Evolutionary conservation across 2,797 vertebrate genomes (phyloP).

Genomic region (Pangasius macronema): DNA sequence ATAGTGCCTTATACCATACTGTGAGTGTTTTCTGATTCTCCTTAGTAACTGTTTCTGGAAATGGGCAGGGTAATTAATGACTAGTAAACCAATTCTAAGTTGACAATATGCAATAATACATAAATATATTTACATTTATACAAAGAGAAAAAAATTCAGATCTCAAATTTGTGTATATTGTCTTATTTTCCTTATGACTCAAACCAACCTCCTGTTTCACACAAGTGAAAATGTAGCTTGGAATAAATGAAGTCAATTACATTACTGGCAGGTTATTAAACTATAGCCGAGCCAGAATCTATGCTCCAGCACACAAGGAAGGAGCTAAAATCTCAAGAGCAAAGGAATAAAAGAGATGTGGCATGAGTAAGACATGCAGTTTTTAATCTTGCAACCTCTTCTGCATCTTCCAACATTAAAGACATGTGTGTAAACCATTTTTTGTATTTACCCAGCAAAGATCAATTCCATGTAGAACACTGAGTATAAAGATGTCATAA

Average conservation of each 20-base stretch:
- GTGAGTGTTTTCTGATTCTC: background rate
- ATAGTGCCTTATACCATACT: background rate
- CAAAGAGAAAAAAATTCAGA: background rate
- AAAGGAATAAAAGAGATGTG: background rate
- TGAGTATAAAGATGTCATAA: constrained; percentile 26
- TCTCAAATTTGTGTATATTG: constrained; percentile 17
- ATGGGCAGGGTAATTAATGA: background rate
- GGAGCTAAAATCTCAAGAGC: background rate
- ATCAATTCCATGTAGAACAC: constrained; percentile 40
- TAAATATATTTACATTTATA: too few species aligned
- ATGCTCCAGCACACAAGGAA: background rate
- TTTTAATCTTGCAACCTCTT: constrained; percentile 66
- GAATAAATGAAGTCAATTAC: constrained; percentile 27
- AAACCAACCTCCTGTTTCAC: background rate
- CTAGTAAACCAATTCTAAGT: too few species aligned
- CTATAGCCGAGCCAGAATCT: constrained; percentile 6
- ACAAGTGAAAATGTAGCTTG: constrained; percentile 21
- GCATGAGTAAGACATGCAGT: constrained; percentile 43
- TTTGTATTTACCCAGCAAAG: constrained; percentile 39
- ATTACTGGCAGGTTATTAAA: constrained; percentile 42
- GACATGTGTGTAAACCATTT: constrained; percentile 55
- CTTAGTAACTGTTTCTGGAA: background rate
- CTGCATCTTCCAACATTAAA: constrained; percentile 65
- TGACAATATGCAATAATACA: too few species aligned
- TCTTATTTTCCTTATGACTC: background rate